A percentile compares a stretch with the other conserved stretches of the same genome.
These are phyloP conservation scores for Spisula subtruncata DNA, from an alignment of 2,888 invertebrate genomes.

Conservation along the genomic window DNA sequence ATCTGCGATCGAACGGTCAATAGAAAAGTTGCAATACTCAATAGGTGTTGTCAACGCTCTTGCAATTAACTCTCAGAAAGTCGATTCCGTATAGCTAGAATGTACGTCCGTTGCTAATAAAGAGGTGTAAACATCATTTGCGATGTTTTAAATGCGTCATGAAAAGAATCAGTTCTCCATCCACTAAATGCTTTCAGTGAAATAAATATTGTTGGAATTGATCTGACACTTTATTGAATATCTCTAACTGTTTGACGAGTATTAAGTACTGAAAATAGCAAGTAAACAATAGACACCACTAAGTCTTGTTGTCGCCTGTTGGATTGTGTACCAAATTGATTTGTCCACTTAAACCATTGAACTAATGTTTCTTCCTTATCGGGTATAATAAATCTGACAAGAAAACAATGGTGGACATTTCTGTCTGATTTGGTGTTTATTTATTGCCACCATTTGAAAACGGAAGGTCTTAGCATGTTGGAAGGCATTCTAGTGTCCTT, in stretches of 20 bases:
- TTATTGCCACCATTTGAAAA: background rate
- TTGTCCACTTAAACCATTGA: slow-evolving; percentile 44
- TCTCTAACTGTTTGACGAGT: slow-evolving; percentile 45
- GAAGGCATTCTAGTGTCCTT: no score
- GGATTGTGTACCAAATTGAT: slow-evolving; percentile 65
- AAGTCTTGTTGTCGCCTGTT: slow-evolving; percentile 57
- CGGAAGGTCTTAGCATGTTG: no score
- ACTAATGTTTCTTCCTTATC: background rate
- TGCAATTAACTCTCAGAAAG: slow-evolving; percentile 54
- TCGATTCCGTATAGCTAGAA: slow-evolving; percentile 28
- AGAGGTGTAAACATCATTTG: slow-evolving; percentile 27
- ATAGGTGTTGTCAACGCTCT: slow-evolving; percentile 31
- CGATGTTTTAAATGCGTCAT: slow-evolving; percentile 29
- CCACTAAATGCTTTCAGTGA: slow-evolving; percentile 49
- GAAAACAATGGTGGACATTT: slow-evolving; percentile 35
- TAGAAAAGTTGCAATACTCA: slow-evolving; percentile 45
- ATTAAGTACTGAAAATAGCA: slow-evolving; percentile 66
- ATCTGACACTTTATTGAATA: slow-evolving; percentile 62
- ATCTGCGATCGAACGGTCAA: slow-evolving; percentile 33
- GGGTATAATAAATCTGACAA: slow-evolving; percentile 38
- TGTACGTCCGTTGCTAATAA: slow-evolving; percentile 45
- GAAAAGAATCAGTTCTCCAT: slow-evolving; percentile 17
- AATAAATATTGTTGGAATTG: slow-evolving; percentile 48
- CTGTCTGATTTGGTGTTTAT: background rate
- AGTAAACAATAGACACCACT: slow-evolving; percentile 67